Conservation (phyloP, 1,140 invertebrate species). For the Arion vulgaris region DNA sequence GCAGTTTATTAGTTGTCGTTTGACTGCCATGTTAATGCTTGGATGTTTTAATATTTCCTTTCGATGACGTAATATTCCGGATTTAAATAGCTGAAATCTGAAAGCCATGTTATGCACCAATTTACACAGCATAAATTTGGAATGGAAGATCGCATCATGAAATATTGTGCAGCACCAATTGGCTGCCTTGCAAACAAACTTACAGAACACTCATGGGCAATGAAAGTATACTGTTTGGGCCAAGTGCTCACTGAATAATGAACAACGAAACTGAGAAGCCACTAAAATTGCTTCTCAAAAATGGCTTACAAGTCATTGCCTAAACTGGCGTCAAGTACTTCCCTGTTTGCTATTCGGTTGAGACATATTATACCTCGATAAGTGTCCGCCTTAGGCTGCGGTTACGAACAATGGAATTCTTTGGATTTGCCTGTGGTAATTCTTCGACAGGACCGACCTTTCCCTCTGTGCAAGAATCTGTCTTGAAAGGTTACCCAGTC, state of each 20-base stretch:
- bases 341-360: background rate
- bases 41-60: no score
- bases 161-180: background rate
- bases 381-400: background rate
- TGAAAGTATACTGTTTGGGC: background rate
- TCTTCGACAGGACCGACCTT: background rate
- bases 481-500: conserved; percentile 5
- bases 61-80: no score
- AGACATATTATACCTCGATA: background rate
- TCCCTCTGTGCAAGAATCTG: background rate
- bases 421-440: conserved; percentile 4
- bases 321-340: background rate
- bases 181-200: background rate
- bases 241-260: background rate
- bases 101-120: no score
- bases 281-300: background rate
- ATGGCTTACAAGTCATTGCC: background rate
- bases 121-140: background rate
- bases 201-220: background rate
- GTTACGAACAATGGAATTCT: background rate
- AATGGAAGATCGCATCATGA: background rate
- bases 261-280: background rate
- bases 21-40: no score
- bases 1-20: no score
- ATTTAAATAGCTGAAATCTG: no score